Percentiles rank a stretch among this genome's conserved stretches.
Conservation (phyloP, 2,797 vertebrate species). For the Anabas testudineus region DNA sequence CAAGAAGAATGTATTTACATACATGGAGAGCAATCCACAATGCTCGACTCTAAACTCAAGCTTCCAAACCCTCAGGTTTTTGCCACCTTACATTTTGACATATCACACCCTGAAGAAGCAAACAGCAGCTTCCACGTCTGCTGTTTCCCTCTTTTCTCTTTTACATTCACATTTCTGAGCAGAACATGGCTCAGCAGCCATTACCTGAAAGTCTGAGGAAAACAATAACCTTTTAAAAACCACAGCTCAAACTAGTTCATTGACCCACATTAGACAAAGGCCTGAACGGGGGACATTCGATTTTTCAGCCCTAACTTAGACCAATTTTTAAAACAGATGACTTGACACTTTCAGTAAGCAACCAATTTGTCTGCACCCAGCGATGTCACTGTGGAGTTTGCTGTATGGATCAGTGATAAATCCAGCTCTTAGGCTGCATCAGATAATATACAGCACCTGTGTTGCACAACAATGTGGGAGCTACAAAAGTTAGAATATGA, state of each 20-base stretch:
- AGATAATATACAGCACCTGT: not conserved
- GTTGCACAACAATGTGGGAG: conserved; percentile 1
- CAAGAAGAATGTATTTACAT: not conserved
- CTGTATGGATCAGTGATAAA: conserved; percentile 27
- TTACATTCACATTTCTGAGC: conserved; percentile 23
- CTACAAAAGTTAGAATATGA: conserved; percentile 6
- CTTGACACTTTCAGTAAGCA: conserved; percentile 34
- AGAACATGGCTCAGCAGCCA: not conserved
- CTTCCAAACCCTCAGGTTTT: conserved; percentile 38
- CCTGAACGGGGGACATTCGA: not conserved
- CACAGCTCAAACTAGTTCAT: not conserved
- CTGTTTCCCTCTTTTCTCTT: not conserved
- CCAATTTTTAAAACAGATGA: conserved; percentile 42
- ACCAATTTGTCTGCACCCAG: conserved; percentile 32
- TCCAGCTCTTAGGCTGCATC: conserved; percentile 16
- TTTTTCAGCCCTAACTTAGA: conserved; percentile 3
- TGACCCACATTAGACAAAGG: conserved; percentile 4
- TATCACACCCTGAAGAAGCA: conserved; percentile 29
- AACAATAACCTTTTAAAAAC: not conserved
- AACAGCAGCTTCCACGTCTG: conserved; percentile 9
- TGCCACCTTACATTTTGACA: conserved; percentile 32
- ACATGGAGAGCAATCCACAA: not conserved
- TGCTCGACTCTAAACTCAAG: conserved; percentile 15
- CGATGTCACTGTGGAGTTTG: conserved; percentile 10
- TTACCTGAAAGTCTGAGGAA: conserved; percentile 10